Evolutionary conservation across 1,140 invertebrate genomes (phyloP).

Genomic region (Drosophila dunni): DNA sequence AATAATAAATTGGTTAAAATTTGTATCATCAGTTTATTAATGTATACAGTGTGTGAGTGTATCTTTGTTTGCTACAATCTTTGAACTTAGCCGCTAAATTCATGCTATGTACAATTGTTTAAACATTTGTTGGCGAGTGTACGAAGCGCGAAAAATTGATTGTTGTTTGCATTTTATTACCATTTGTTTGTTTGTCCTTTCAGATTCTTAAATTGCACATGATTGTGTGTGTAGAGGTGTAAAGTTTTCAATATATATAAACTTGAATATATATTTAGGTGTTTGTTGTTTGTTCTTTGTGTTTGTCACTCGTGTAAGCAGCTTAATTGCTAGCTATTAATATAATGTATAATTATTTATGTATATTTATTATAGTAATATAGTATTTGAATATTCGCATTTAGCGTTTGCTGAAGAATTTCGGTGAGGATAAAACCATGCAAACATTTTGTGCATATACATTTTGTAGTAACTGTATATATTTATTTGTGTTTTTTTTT

Average conservation of each 20-base stretch:
- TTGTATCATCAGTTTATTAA: conserved; percentile 27
- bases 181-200: conserved; percentile 19
- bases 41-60: conserved; percentile 8
- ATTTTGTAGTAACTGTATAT: conserved; percentile 21
- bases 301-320: conserved; percentile 13
- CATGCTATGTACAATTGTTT: conserved; percentile 55
- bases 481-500: conserved; percentile 11
- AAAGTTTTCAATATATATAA: not conserved
- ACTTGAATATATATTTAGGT: conserved; percentile 27
- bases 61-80: conserved; percentile 16
- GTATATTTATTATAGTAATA: conserved; percentile 7
- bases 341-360: conserved; percentile 10
- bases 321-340: conserved; percentile 27
- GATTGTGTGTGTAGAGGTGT: not conserved
- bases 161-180: conserved; percentile 62
- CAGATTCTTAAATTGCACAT: conserved; percentile 1
- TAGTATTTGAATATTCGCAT: conserved; percentile 5
- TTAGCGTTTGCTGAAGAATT: conserved; percentile 22
- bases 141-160: conserved; percentile 78
- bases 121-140: conserved; percentile 37
- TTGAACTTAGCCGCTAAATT: conserved; percentile 39
- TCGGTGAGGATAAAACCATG: conserved; percentile 56
- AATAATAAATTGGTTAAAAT: conserved; percentile 18
- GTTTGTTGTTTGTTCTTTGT: conserved; percentile 5
- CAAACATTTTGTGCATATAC: conserved; percentile 49